These are phyloP conservation scores for Steinernema hermaphroditum DNA, from an alignment of 2,888 invertebrate species.

Conservation along the genomic window DNA sequence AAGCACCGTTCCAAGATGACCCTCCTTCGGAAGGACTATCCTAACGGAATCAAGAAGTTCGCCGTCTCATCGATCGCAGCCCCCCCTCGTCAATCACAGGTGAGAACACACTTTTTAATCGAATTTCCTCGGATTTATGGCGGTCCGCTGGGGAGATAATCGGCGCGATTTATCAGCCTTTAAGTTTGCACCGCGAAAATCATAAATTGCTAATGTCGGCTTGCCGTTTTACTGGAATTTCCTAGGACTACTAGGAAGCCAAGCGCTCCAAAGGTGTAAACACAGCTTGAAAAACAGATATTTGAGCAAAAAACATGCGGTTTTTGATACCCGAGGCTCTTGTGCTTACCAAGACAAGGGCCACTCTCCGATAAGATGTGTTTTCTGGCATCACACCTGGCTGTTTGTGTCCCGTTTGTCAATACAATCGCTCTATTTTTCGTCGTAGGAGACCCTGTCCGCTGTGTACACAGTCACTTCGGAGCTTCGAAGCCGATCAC, in stretches of 20 bases:
- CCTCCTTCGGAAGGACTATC: conserved; percentile 45
- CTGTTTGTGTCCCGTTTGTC: background rate
- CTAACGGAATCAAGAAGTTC: conserved; percentile 64
- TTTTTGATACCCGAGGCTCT: no score
- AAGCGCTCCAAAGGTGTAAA: no score
- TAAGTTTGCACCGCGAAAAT: no score
- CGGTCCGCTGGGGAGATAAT: no score
- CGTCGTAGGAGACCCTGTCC: background rate
- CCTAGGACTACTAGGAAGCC: no score
- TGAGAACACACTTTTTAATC: conserved; percentile 26
- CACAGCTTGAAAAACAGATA: no score
- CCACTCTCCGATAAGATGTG: no score
- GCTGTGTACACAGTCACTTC: background rate
- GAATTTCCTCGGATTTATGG: background rate
- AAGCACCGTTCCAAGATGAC: conserved; percentile 60
- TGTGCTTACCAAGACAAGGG: no score
- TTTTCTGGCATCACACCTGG: background rate
- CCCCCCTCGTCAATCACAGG: conserved; percentile 45
- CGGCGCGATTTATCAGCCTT: no score
- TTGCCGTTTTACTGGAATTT: no score
- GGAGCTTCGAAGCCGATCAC: background rate
- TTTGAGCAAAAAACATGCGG: background rate
- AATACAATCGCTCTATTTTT: background rate
- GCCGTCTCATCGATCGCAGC: conserved; percentile 39
- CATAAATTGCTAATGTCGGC: no score